phyloP scores from a whole-genome alignment of 1,140 invertebrate genomes.

The Aphelenchoides avenae region DNA sequence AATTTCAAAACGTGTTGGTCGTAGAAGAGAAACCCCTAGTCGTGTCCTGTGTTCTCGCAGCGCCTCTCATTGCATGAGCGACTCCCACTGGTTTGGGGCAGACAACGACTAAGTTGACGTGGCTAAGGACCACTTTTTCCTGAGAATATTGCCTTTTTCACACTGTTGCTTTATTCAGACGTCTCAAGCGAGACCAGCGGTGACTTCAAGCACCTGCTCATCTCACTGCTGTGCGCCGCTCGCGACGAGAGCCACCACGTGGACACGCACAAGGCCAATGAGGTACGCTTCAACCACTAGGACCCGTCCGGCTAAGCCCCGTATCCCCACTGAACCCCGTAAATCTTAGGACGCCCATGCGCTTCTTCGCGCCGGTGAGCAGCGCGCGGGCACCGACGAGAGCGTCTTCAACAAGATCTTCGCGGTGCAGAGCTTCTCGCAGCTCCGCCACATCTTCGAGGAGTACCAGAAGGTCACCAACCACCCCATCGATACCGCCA shows the following conservation, averaged over 20 bases:
- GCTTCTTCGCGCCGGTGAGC: constrained; percentile 62
- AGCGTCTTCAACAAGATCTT: constrained; percentile 59
- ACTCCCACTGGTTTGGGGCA: too few species aligned
- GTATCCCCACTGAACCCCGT: too few species aligned
- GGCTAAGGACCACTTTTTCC: too few species aligned
- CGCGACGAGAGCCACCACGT: constrained; percentile 56
- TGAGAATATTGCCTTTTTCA: too few species aligned
- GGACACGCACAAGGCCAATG: constrained; percentile 40
- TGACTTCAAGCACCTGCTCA: constrained; percentile 79
- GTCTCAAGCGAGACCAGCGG: constrained; percentile 91
- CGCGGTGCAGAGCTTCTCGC: constrained; percentile 60
- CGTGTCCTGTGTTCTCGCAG: too few species aligned
- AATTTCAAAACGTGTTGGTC: constrained; percentile 78
- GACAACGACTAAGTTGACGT: too few species aligned
- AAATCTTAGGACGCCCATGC: constrained; percentile 61
- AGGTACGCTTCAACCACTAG: constrained; percentile 4
- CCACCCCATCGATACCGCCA: constrained; percentile 74
- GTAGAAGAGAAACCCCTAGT: too few species aligned
- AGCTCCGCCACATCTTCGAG: constrained; percentile 72
- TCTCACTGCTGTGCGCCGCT: constrained; percentile 61
- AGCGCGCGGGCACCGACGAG: constrained; percentile 65
- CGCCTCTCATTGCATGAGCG: too few species aligned
- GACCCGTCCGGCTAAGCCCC: too few species aligned
- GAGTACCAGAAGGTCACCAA: constrained; percentile 66
- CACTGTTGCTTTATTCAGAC: too few species aligned